Base-by-base conservation (phyloP, 2,113 vertebrate species). In the Elephas maximus region DNA sequence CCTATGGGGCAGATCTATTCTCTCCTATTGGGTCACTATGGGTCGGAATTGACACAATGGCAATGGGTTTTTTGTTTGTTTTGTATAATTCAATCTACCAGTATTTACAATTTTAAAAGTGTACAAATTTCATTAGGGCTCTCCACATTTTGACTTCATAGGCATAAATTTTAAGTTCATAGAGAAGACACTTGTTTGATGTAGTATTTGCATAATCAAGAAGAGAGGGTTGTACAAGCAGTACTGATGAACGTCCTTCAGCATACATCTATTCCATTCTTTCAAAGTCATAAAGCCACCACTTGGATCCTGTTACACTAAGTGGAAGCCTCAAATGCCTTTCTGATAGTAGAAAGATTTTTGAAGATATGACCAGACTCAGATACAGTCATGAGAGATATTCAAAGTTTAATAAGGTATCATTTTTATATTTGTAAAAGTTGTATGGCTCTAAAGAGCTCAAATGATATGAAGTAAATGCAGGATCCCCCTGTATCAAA, bases 261-360 rank as follows among this genome's bases (percentile, higher is more conserved):
- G 5, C 17, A 65, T 37, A 18, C 12, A 57, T 74, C 63, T 48
- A 21, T 3, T 78, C 20, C 8, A 26, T 91, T 92, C n/a, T 84
- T 93, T 67, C 3, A 9, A 44, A 91, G 44, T 57, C 65, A 83
- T 26, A 81, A 44, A 93, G 73, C 6, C 5, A 60, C 45, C 30
- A 63, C 12, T 85, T 37, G 44, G 21, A 76, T 91, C n/a, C 87
- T 83, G 6, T 87, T 86, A 77, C 79, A 78, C 21, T 73, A 94
- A 74, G 0, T 1, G 33, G 8, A 94, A 88, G 7, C 5, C 10
- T 84, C 51, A 60, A 26, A 88, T 41, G 5, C 33, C 44, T 84
- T 96, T 88, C 79, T 81, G 30, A 73, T 26, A 41, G 8, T 92
- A 57, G 21, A 81, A 96, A 53, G 8, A 63, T 57, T 48, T 93